Conservation (phyloP, 2,113 vertebrate species). For the Panthera uncia region DNA sequence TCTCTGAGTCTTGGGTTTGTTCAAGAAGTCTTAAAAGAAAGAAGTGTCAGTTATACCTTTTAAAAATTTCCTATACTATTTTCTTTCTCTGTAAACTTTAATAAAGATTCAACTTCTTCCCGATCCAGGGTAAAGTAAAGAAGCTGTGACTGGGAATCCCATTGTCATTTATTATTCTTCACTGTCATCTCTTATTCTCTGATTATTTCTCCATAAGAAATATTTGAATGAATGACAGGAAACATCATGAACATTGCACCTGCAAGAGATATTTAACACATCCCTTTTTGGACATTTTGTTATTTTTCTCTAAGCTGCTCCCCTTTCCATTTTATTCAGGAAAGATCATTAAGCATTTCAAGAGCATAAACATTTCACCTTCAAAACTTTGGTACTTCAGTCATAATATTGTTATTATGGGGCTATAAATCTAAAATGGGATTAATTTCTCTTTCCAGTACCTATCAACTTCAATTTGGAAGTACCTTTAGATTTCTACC, state of each 20-base stretch:
- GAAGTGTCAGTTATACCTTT: background rate
- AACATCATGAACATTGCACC: background rate
- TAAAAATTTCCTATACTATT: background rate
- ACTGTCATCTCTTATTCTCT: background rate
- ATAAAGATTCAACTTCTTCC: background rate
- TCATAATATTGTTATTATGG: constrained; percentile 7
- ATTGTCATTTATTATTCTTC: constrained; percentile 44
- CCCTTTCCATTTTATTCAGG: constrained; percentile 63
- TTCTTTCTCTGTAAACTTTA: background rate
- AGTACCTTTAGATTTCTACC: background rate
- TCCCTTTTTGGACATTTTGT: constrained; percentile 53
- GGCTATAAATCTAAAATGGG: constrained; percentile 18
- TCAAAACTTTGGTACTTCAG: constrained; percentile 45
- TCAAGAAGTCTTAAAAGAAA: background rate
- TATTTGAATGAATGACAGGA: constrained; percentile 55
- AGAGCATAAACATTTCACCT: constrained; percentile 68
- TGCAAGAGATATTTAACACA: constrained; percentile 64
- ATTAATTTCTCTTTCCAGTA: background rate
- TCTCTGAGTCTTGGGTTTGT: background rate
- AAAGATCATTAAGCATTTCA: constrained; percentile 48
- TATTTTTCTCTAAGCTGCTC: constrained; percentile 35
- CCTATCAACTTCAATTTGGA: background rate
- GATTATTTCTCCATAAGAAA: constrained; percentile 46
- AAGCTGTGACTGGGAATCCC: background rate
- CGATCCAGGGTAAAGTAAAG: background rate